phyloP scores from a whole-genome alignment of 2,113 vertebrate species.

The Passer montanus region DNA sequence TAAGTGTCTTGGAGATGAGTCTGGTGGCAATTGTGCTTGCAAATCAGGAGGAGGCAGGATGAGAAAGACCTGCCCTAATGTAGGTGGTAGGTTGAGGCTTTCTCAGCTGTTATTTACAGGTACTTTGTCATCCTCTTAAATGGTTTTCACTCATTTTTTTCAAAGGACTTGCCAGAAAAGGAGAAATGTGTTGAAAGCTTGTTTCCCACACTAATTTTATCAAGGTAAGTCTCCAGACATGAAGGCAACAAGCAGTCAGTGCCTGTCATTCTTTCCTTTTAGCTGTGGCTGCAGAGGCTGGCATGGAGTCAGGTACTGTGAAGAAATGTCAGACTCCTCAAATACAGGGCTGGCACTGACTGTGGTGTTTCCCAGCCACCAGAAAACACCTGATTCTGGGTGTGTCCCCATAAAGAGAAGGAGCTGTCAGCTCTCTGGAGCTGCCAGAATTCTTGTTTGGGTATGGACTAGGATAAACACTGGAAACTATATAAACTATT shows the following conservation, averaged over 20 bases:
- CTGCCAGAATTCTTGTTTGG: background rate
- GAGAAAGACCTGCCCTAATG: background rate
- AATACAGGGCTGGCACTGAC: background rate
- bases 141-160: background rate
- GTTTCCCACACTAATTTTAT: background rate
- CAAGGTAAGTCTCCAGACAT: background rate
- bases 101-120: background rate
- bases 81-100: background rate
- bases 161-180: background rate
- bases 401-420: background rate
- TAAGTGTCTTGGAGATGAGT: background rate
- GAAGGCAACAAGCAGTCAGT: background rate
- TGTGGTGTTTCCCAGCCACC: background rate
- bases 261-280: background rate
- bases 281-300: background rate
- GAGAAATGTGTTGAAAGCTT: background rate
- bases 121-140: background rate
- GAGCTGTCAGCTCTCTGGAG: background rate
- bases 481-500: background rate
- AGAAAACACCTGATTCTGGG: background rate
- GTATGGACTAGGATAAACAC: background rate
- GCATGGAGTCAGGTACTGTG: background rate
- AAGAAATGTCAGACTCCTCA: background rate
- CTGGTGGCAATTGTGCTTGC: background rate
- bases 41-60: background rate